phyloP scores from a whole-genome alignment of 2,888 invertebrate genomes.

The Microchrysa polita region DNA sequence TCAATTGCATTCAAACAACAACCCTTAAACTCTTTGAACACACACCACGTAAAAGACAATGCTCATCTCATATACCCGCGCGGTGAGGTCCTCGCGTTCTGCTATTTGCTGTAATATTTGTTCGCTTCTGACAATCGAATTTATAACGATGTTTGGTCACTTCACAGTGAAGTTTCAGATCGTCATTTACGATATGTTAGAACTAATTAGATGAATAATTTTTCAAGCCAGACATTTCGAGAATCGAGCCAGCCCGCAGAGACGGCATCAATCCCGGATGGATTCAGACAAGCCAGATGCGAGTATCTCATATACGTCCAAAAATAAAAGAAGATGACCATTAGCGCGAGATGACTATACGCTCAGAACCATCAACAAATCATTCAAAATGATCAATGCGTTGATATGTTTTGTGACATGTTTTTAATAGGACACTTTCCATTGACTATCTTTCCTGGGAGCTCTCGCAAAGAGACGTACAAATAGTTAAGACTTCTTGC shows the following conservation, averaged over 20 bases:
- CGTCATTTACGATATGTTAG: slow-evolving; percentile 45
- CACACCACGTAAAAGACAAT: background rate
- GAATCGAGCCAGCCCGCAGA: background rate
- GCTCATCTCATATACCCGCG: slow-evolving; percentile 1
- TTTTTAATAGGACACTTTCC: slow-evolving; percentile 32
- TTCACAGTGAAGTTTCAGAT: slow-evolving; percentile 34
- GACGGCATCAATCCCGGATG: too few species aligned
- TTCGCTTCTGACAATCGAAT: slow-evolving; percentile 47
- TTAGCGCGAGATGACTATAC: slow-evolving; percentile 2
- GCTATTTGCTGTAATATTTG: slow-evolving; percentile 47
- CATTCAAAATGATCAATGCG: slow-evolving; percentile 36
- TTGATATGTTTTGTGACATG: slow-evolving; percentile 40
- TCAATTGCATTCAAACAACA: too few species aligned
- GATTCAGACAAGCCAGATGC: too few species aligned
- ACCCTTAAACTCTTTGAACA: slow-evolving; percentile 5
- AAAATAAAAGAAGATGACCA: background rate
- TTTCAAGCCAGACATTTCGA: slow-evolving; percentile 29
- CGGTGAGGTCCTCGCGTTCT: background rate
- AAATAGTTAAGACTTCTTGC: background rate
- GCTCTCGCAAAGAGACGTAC: background rate
- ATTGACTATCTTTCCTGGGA: slow-evolving; percentile 28
- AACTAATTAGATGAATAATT: slow-evolving; percentile 47
- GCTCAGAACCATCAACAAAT: slow-evolving; percentile 25
- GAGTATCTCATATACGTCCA: too few species aligned
- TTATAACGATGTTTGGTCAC: slow-evolving; percentile 43